A percentile compares a stretch with the other conserved stretches of the same genome.
These are phyloP conservation scores for Corydoras sp. DNA, from an alignment of 2,113 vertebrate species.

Conservation along the genomic window DNA sequence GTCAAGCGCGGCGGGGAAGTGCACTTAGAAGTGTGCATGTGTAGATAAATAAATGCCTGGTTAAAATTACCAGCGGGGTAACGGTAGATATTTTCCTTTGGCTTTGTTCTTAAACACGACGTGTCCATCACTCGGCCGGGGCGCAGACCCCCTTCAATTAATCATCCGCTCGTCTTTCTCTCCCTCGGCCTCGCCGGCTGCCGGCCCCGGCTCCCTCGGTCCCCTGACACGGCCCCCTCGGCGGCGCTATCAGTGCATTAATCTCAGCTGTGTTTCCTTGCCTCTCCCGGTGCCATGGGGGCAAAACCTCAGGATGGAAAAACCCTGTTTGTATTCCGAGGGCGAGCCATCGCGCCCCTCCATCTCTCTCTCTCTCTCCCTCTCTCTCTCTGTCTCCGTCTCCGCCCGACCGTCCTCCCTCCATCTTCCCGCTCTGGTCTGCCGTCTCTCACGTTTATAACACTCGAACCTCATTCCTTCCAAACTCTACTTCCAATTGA, in stretches of 20 bases:
- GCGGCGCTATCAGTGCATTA: conserved; percentile 43
- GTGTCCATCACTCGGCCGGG: conserved; percentile 22
- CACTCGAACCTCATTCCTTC: too few species aligned
- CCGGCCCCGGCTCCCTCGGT: conserved; percentile 3
- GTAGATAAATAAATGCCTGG: too few species aligned
- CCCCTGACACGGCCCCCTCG: conserved; percentile 20
- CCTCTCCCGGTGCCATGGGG: conserved; percentile 43
- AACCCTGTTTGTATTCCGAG: conserved; percentile 42
- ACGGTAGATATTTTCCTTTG: too few species aligned
- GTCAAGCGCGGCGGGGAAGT: too few species aligned
- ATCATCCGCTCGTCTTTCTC: conserved; percentile 26
- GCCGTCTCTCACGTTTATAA: too few species aligned
- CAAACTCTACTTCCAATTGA: too few species aligned
- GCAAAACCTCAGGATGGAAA: conserved; percentile 42
- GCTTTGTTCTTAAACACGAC: background rate
- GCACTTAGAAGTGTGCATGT: too few species aligned
- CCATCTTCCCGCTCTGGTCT: too few species aligned
- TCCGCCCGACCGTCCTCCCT: background rate
- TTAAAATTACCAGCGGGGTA: too few species aligned
- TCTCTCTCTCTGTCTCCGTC: background rate
- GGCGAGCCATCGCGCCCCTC: conserved; percentile 24
- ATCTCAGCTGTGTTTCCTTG: conserved; percentile 45
- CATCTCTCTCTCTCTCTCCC: conserved; percentile 8
- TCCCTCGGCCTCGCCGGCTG: background rate
- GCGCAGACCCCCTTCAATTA: conserved; percentile 32